Evolutionary conservation across 2,888 invertebrate genomes (phyloP).

Genomic region (Drosophila demipolita): DNA sequence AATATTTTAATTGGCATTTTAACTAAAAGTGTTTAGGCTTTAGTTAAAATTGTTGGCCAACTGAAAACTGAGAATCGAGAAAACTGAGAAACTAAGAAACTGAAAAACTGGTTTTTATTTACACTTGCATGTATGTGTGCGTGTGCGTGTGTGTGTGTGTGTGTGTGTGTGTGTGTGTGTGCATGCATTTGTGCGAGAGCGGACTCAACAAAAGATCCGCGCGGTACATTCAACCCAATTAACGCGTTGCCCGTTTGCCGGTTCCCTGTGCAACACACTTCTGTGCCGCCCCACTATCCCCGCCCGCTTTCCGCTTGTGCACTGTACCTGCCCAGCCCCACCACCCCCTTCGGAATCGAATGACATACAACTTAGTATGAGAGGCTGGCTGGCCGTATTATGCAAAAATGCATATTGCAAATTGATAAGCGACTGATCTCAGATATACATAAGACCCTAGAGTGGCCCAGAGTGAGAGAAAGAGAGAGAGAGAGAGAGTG

Average conservation of each 20-base stretch:
- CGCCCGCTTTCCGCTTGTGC: neutral
- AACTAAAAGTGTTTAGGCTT: conserved; percentile 85
- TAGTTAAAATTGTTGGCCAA: conserved; percentile 82
- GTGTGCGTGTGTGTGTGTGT: neutral
- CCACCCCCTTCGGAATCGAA: conserved; percentile 17
- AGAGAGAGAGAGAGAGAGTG: neutral
- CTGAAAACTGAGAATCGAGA: conserved; percentile 28
- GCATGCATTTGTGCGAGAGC: conserved; percentile 18
- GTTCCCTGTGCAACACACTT: neutral
- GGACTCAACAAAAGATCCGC: conserved; percentile 58
- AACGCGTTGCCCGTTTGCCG: conserved; percentile 67
- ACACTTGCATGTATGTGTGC: neutral
- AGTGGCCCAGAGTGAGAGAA: conserved; percentile 10
- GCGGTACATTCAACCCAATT: conserved; percentile 83
- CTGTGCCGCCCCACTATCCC: neutral
- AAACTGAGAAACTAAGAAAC: conserved; percentile 33
- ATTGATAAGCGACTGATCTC: conserved; percentile 69
- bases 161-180: neutral
- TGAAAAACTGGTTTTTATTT: conserved; percentile 60
- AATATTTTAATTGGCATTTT: conserved; percentile 85
- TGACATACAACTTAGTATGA: conserved; percentile 59
- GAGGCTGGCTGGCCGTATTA: conserved; percentile 56
- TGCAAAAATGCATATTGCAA: conserved; percentile 78
- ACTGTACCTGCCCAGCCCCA: neutral
- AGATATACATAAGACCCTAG: conserved; percentile 17